Evolutionary conservation across 2,888 invertebrate genomes (phyloP).

Genomic region (Brachypterus glaber): DNA sequence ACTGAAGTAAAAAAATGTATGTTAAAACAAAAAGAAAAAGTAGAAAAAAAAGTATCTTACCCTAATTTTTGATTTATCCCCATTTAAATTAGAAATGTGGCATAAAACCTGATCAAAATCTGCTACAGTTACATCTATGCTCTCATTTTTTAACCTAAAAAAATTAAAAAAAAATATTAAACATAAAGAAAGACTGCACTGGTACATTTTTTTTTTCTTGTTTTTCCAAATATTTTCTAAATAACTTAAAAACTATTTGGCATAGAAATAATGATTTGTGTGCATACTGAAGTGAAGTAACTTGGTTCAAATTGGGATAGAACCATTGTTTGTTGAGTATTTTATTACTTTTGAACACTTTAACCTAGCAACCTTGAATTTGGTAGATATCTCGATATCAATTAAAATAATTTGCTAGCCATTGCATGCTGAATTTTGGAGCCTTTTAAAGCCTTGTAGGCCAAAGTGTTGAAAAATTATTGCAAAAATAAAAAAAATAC

Average conservation of each 20-base stretch:
- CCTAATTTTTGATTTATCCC: conserved; percentile 94
- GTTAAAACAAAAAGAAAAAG: no score
- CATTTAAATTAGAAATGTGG: conserved; percentile 94
- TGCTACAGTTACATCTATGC: conserved; percentile 86
- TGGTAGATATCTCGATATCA: no score
- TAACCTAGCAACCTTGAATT: no score
- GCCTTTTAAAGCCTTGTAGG: no score
- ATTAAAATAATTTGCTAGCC: no score
- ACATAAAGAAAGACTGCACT: neutral
- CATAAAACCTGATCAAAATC: conserved; percentile 99
- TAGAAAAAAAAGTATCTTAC: conserved; percentile 52
- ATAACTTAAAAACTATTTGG: no score
- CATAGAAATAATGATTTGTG: neutral
- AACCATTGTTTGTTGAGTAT: neutral
- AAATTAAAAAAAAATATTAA: neutral
- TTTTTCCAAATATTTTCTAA: neutral
- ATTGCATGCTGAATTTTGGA: no score
- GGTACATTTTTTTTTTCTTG: neutral
- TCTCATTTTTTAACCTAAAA: conserved; percentile 88
- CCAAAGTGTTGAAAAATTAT: no score
- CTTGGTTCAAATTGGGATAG: neutral
- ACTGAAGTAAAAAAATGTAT: no score
- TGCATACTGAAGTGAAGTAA: neutral
- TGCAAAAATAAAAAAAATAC: no score
- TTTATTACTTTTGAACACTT: neutral